Percentiles rank a stretch among this genome's conserved stretches.
These are phyloP conservation scores for Drosophila atroscutellata DNA, from an alignment of 2,888 invertebrate species.

Conservation along the genomic window DNA sequence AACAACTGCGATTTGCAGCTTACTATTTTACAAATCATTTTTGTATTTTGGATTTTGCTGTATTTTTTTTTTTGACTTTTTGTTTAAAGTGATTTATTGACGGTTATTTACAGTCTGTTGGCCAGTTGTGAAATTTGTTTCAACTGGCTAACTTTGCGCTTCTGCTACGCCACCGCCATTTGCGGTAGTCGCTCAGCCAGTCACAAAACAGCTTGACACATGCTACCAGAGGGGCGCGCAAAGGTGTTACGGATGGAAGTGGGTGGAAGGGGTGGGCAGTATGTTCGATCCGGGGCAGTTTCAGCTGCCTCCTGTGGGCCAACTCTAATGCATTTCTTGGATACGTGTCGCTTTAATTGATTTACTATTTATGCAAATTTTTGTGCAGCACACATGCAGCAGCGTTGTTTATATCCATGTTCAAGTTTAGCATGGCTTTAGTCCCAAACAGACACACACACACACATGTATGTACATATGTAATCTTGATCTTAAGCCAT, in stretches of 20 bases:
- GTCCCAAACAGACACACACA: neutral
- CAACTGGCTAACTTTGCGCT: conserved; percentile 57
- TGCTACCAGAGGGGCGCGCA: neutral
- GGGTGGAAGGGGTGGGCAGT: neutral
- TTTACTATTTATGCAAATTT: conserved; percentile 77
- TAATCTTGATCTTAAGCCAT: conserved; percentile 31
- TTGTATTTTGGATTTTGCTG: conserved; percentile 1
- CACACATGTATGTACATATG: neutral
- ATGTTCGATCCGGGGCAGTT: conserved; percentile 20
- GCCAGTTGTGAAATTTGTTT: conserved; percentile 73
- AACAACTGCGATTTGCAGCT: conserved; percentile 44
- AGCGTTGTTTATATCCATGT: conserved; percentile 41
- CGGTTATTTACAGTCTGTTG: conserved; percentile 67
- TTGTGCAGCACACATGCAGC: conserved; percentile 21
- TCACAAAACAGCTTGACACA: conserved; percentile 58
- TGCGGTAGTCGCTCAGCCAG: conserved; percentile 56
- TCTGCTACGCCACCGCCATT: conserved; percentile 47
- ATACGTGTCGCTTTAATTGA: conserved; percentile 76
- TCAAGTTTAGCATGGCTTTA: conserved; percentile 28
- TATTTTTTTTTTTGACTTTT: conserved; percentile 51
- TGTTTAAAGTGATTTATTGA: conserved; percentile 74
- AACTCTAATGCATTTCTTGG: conserved; percentile 76
- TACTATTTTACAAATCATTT: conserved; percentile 52
- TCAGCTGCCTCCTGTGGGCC: conserved; percentile 18
- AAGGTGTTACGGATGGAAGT: neutral